Evolutionary conservation across 2,113 vertebrate species (phyloP).

Genomic region (Lamprologus lemairii): DNA sequence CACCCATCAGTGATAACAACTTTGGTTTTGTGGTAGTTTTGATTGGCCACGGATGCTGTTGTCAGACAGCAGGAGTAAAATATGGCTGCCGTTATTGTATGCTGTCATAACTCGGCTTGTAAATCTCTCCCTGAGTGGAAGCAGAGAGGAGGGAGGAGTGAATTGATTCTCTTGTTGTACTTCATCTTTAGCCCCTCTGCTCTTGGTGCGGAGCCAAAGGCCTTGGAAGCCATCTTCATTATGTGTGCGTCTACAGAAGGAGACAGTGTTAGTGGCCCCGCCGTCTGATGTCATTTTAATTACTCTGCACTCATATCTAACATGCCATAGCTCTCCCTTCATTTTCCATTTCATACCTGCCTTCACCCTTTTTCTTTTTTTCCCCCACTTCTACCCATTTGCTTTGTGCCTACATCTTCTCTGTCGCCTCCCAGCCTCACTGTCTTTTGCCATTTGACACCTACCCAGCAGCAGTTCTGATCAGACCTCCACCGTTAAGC

Average conservation of each 20-base stretch:
- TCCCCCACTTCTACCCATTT: background rate
- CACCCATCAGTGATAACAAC: constrained; percentile 11
- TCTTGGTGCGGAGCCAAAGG: constrained; percentile 46
- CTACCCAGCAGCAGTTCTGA: constrained; percentile 21
- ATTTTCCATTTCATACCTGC: background rate
- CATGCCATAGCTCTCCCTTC: background rate
- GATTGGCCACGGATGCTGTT: constrained; percentile 45
- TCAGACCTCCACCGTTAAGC: constrained; percentile 44
- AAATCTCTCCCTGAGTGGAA: constrained; percentile 59
- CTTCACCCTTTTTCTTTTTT: background rate
- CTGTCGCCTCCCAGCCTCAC: background rate
- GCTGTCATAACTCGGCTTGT: constrained; percentile 64
- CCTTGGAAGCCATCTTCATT: constrained; percentile 51
- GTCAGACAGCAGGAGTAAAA: constrained; percentile 54
- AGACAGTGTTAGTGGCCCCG: background rate
- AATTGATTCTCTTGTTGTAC: constrained; percentile 56
- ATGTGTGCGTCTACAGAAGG: constrained; percentile 5
- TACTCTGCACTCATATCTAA: background rate
- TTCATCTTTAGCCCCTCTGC: constrained; percentile 45
- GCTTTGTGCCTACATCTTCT: background rate
- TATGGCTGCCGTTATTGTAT: constrained; percentile 55
- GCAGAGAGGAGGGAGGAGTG: constrained; percentile 29
- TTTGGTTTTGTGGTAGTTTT: constrained; percentile 28
- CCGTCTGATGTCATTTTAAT: constrained; percentile 50
- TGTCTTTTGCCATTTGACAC: background rate